Evolutionary conservation across 2,888 invertebrate species (phyloP).

Genomic region (Harmothoe impar): DNA sequence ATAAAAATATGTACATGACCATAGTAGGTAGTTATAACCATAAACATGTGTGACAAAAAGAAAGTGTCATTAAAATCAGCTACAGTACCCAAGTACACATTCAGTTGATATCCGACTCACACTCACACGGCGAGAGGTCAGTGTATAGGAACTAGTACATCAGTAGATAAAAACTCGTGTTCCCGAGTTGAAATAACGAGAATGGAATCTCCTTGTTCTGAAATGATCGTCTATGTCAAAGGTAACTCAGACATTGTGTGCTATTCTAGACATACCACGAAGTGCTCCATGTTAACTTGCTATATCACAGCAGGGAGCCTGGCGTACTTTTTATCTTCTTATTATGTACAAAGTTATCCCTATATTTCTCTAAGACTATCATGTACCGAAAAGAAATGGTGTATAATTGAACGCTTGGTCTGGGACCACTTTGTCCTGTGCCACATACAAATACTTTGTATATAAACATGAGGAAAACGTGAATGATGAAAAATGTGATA

Average conservation of each 20-base stretch:
- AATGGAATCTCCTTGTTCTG: too few species aligned
- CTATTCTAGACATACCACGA: not conserved
- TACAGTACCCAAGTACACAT: not conserved
- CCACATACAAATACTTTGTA: not conserved
- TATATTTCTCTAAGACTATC: not conserved
- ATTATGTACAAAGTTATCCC: conserved; percentile 10
- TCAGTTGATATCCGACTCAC: not conserved
- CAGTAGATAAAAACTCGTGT: too few species aligned
- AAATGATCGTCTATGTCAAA: too few species aligned
- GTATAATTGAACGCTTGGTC: not conserved
- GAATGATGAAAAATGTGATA: not conserved
- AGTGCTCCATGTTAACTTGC: conserved; percentile 22
- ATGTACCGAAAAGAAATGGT: not conserved
- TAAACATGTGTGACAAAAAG: not conserved
- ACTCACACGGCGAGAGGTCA: too few species aligned
- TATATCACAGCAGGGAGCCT: conserved; percentile 52
- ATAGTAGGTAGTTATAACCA: not conserved
- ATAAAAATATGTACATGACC: conserved; percentile 22
- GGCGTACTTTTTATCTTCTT: not conserved
- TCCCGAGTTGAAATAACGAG: too few species aligned
- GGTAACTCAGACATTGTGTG: not conserved
- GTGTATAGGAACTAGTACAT: too few species aligned
- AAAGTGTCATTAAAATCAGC: not conserved
- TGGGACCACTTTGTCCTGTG: not conserved
- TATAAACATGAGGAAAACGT: not conserved